Base-by-base conservation (phyloP, 2,113 vertebrate species). In the Felis chaus region DNA sequence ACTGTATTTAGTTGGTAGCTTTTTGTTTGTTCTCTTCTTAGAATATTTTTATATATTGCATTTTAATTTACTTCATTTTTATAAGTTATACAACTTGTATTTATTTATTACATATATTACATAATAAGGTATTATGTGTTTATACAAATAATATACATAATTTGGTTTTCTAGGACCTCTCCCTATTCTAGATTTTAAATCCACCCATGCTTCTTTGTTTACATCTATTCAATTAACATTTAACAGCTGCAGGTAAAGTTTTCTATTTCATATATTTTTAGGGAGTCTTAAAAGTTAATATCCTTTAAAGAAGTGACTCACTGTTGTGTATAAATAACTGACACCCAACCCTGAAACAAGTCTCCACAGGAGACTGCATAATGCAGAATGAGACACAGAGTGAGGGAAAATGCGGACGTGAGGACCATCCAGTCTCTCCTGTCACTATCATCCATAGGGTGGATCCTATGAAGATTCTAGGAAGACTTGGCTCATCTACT, bases 251-350 rank as follows among this genome's bases (percentile, higher is more conserved):
- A 82, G 41, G 23, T 92, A 53, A 95, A 69, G 23, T 69, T 76
- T 89, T 94, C 29, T 61, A 80, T 90, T 89, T 91, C 14, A 31
- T 88, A 48, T 63, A 48, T 87, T 89, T 71, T 71, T 90, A 89
- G 89, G 11, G 31, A 85, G 16, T 0, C 73, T 68, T 63, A 81
- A 69, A 86, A 76, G 14, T 61, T 73, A 92, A 63, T 83, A 69
- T 31, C 3, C 21, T 74, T 66, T 94, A 85, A 53, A 71, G 25
- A 84, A 69, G 36, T 36, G 45, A 86, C 19, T 65, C 53, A 63
- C 31, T 33, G 3, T 13, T 92, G 18, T 82, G 36, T n/a, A 31
- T 9, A 55, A 85, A 81, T 87, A 10, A 55, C 23, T 39, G 55
- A 84, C n/a, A 57, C 61, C 41, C 9, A 33, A 16, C 18, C 69